Conservation (phyloP, 2,113 vertebrate species). For the Motacilla tschutschensis region DNA sequence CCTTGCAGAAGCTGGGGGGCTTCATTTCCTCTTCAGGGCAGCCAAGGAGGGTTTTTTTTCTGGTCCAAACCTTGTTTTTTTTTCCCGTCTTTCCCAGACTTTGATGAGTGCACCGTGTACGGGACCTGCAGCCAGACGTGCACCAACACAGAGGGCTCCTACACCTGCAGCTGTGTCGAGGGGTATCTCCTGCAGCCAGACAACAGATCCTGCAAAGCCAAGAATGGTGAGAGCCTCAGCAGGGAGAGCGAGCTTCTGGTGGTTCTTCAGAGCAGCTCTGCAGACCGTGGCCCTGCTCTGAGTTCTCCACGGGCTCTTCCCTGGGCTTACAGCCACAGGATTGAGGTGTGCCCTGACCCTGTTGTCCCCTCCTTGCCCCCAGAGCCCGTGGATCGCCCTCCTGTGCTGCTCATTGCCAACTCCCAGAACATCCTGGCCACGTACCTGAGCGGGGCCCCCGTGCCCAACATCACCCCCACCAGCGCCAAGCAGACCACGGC, state of each 20-base stretch:
- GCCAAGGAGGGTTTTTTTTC: rapidly evolving
- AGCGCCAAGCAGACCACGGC: slow-evolving; percentile 92
- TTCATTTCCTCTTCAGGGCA: neutral
- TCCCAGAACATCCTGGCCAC: slow-evolving; percentile 95
- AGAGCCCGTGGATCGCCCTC: slow-evolving; percentile 91
- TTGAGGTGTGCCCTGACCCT: neutral
- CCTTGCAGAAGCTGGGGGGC: neutral
- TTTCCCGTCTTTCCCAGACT: slow-evolving; percentile 73
- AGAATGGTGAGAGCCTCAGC: slow-evolving; percentile 80
- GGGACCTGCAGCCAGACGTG: slow-evolving; percentile 95
- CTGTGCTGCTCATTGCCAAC: slow-evolving; percentile 91
- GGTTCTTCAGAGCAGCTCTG: neutral
- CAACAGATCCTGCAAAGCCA: slow-evolving; percentile 96
- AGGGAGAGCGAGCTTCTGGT: rapidly evolving
- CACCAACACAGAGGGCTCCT: slow-evolving; percentile 86
- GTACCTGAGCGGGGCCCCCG: slow-evolving; percentile 80
- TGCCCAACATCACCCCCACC: slow-evolving; percentile 84
- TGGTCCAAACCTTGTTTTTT: neutral
- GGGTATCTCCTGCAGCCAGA: slow-evolving; percentile 93
- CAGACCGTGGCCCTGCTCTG: rapidly evolving
- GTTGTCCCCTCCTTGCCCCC: neutral
- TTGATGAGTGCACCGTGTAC: slow-evolving; percentile 91
- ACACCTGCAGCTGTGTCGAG: slow-evolving; percentile 91
- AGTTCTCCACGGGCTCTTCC: neutral
- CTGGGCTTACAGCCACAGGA: rapidly evolving